These are phyloP conservation scores for Heliothis virescens DNA, from an alignment of 1,140 invertebrate genomes.

Conservation along the genomic window DNA sequence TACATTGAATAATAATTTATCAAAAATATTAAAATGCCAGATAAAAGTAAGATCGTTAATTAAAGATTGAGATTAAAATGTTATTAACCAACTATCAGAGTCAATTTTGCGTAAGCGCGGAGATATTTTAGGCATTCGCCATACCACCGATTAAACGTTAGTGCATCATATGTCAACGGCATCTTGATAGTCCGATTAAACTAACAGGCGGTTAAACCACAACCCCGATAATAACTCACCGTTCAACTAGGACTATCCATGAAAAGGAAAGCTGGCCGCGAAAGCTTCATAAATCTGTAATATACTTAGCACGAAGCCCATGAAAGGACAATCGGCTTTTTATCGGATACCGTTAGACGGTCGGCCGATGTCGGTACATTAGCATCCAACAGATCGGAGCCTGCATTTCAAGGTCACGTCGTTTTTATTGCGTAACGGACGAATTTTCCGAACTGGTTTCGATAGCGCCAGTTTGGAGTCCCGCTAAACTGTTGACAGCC, in stretches of 20 bases:
- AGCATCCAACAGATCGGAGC: slow-evolving; percentile 29
- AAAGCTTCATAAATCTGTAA: slow-evolving; percentile 35
- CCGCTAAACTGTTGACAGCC: slow-evolving; percentile 29
- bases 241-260: neutral
- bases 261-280: slow-evolving; percentile 46
- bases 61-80: neutral
- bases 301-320: slow-evolving; percentile 35
- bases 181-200: slow-evolving; percentile 24
- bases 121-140: neutral
- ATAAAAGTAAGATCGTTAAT: too few species aligned
- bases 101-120: slow-evolving; percentile 15
- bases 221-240: neutral
- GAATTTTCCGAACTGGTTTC: slow-evolving; percentile 29
- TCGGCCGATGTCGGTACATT: slow-evolving; percentile 6
- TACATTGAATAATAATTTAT: too few species aligned
- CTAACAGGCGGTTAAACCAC: neutral
- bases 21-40: too few species aligned
- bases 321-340: slow-evolving; percentile 46
- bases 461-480: neutral
- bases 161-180: neutral
- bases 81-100: too few species aligned
- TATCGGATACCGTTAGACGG: slow-evolving; percentile 35
- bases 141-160: slow-evolving; percentile 10
- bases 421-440: slow-evolving; percentile 38
- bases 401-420: slow-evolving; percentile 38